Conservation (phyloP, 2,113 vertebrate genomes). For the Calcarius ornatus region DNA sequence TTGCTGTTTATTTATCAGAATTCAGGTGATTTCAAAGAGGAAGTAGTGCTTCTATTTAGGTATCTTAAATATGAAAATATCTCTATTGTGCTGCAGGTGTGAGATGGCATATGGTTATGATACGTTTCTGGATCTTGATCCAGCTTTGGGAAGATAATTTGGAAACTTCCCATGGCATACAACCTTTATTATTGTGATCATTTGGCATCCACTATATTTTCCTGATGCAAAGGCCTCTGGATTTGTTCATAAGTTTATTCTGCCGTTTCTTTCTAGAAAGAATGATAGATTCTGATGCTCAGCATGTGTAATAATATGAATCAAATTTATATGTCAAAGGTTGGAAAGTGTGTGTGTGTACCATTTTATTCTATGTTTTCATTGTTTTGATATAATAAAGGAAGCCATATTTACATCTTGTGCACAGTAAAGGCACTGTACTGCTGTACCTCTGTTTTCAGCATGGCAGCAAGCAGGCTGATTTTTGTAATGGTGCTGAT, state of each 20-base stretch:
- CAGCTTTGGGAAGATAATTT: background rate
- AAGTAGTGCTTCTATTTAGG: background rate
- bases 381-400: background rate
- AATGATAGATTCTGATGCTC: background rate
- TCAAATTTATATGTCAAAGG: background rate
- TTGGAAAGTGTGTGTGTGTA: background rate
- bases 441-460: background rate
- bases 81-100: background rate
- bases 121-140: background rate
- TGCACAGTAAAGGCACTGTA: background rate
- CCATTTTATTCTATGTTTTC: background rate
- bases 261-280: background rate
- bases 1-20: background rate
- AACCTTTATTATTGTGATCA: background rate
- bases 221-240: background rate
- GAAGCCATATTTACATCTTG: background rate
- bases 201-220: background rate
- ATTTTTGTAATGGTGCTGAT: background rate
- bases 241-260: background rate
- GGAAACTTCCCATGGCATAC: background rate
- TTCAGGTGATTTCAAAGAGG: background rate
- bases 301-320: background rate
- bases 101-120: background rate
- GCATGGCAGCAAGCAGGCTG: background rate
- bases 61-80: background rate